Base-by-base conservation (phyloP, 2,888 invertebrate species). In the Tillus elongatus region DNA sequence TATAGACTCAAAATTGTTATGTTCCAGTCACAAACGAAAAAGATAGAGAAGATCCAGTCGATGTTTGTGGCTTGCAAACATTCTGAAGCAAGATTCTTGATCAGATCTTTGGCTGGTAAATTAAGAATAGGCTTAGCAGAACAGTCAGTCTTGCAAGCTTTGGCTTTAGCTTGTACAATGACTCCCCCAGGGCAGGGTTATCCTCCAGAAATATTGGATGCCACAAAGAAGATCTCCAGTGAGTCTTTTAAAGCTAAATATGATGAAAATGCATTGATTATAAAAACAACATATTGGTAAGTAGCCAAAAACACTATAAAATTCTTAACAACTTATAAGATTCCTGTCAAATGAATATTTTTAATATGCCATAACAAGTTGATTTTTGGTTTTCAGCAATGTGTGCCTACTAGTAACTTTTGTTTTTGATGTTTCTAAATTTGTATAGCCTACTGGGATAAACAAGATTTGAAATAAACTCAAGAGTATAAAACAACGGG, bases 61-160 rank as follows among this genome's bases (percentile, higher is more conserved):
- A 73, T 98, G 62, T 87, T 96, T 60, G 90, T 96, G 0, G 91
- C 96, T 0, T 95, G 95, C 60, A 75, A 85, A 31, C 73, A 80
- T 41, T 79, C 79, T 0, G 96, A 97, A 66, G 89, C 95, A 0
- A 74, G 88, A 35, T 97, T 82, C 61, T 71, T 97, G 10, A 88
- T 95, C 35, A 69, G 96, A 47, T 92, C 91, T 0, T 64, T 96
- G 12, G 82, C 87, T 41, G 97, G 97, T 15, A 98, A 97, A 67
- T 70, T 98, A 37, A 75, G 98, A 31, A 92, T 98, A 51, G 97
- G 97, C 0, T 71, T 98, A 39, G 98, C 97, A 0, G 98, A 98
- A 59, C 95, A 96, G 65, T 95, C 95, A 1, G 80, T 96, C 19
- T 69, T 98, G 31, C 75, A 88, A 63, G 95, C 98, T 6, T 64